A percentile compares a stretch with the other conserved stretches of the same genome.
These are phyloP conservation scores for Prionailurus bengalensis DNA, from an alignment of 2,113 vertebrate genomes.

Conservation along the genomic window DNA sequence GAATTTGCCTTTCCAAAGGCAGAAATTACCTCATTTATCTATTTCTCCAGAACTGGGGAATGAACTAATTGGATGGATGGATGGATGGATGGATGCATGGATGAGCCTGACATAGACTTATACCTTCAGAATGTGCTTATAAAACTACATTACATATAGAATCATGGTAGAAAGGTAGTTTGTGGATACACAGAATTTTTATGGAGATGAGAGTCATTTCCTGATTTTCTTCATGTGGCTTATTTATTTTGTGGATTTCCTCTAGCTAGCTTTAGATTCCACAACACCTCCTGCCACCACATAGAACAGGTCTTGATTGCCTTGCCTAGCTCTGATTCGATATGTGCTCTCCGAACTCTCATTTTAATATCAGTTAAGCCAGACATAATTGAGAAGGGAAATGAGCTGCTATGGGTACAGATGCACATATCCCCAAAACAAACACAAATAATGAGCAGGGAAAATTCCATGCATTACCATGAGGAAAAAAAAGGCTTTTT, in stretches of 20 bases:
- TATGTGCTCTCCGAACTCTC: constrained; percentile 1
- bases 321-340: not conserved
- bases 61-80: not conserved
- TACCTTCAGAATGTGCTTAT: not conserved
- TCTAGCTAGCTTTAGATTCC: not conserved
- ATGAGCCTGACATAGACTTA: not conserved
- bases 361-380: constrained; percentile 30
- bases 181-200: not conserved
- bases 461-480: not conserved
- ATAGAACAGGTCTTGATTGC: not conserved
- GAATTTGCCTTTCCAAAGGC: not conserved
- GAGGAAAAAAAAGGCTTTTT: not conserved
- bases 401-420: not conserved
- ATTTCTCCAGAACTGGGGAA: not conserved
- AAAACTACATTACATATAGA: not conserved
- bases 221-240: not conserved
- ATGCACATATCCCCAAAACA: not conserved
- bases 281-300: not conserved
- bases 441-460: not conserved
- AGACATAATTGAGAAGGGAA: constrained; percentile 19
- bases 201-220: not conserved
- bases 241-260: not conserved
- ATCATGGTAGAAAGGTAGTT: not conserved
- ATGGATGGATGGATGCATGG: not conserved
- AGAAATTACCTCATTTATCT: not conserved